phyloP scores from a whole-genome alignment of 2,797 vertebrate genomes.

The Chiroxiphia lanceolata region DNA sequence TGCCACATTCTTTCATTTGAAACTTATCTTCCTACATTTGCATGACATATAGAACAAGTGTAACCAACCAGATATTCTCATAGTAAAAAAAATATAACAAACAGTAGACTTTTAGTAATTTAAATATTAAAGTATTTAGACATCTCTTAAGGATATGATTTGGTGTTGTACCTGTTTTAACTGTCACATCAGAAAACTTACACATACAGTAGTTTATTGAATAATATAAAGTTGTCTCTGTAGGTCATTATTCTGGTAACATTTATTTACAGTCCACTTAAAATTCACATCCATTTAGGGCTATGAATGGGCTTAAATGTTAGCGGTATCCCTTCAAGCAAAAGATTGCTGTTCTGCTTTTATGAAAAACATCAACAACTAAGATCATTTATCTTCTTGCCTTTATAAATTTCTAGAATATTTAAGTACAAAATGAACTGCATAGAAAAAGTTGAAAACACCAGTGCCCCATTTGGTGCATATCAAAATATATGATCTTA shows the following conservation, averaged over 20 bases:
- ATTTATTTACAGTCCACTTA: neutral
- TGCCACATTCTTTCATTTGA: neutral
- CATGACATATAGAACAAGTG: neutral
- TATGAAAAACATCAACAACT: neutral
- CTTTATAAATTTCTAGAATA: neutral
- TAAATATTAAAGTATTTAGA: neutral
- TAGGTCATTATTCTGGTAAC: neutral
- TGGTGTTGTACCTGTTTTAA: neutral
- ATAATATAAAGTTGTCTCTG: neutral
- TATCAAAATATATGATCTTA: neutral
- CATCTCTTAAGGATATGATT: neutral
- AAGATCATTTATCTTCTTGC: neutral
- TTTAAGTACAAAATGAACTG: neutral
- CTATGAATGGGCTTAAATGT: neutral
- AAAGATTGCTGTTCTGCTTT: neutral
- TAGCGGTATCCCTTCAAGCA: neutral
- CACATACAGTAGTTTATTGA: neutral
- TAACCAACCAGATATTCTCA: neutral
- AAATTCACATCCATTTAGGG: neutral
- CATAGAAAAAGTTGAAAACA: neutral
- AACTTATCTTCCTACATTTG: neutral
- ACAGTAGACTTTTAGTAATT: neutral
- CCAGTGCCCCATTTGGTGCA: rapidly evolving
- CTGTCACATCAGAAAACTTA: neutral
- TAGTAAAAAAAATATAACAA: neutral